Conservation (phyloP, 2,797 vertebrate species). For the Hydrophis major region DNA sequence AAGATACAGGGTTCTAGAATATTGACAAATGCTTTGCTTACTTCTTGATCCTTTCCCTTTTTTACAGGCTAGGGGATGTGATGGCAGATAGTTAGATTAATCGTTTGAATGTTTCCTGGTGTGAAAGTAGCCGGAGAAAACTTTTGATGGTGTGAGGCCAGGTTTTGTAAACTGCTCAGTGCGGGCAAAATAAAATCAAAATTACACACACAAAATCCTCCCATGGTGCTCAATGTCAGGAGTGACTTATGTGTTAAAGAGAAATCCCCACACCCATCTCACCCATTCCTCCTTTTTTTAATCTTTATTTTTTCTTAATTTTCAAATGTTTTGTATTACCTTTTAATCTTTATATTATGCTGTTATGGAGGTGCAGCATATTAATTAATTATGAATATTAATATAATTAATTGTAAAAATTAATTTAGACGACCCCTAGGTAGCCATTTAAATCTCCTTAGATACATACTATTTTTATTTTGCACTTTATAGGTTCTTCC, state of each 20-base stretch:
- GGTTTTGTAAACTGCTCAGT: background rate
- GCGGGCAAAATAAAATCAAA: background rate
- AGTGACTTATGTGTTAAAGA: background rate
- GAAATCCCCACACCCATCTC: background rate
- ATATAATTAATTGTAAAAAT: background rate
- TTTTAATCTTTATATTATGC: background rate
- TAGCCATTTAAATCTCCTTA: constrained; percentile 11
- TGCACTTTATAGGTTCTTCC: background rate
- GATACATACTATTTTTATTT: too few relatives aligned
- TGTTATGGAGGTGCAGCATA: background rate
- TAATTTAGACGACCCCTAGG: background rate
- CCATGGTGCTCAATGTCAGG: background rate
- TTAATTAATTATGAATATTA: background rate
- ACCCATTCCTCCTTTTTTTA: background rate
- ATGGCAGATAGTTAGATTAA: background rate
- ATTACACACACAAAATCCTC: background rate
- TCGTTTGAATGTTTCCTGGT: background rate
- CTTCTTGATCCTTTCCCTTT: background rate
- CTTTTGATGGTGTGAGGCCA: background rate
- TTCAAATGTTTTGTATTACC: background rate
- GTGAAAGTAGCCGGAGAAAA: background rate
- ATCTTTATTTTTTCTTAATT: background rate
- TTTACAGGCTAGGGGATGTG: background rate
- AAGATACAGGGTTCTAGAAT: background rate
- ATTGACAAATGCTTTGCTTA: background rate